A percentile compares a stretch with the other conserved stretches of the same genome.
Conservation (phyloP, 2,888 invertebrate species). For the Idaea dimidiata region DNA sequence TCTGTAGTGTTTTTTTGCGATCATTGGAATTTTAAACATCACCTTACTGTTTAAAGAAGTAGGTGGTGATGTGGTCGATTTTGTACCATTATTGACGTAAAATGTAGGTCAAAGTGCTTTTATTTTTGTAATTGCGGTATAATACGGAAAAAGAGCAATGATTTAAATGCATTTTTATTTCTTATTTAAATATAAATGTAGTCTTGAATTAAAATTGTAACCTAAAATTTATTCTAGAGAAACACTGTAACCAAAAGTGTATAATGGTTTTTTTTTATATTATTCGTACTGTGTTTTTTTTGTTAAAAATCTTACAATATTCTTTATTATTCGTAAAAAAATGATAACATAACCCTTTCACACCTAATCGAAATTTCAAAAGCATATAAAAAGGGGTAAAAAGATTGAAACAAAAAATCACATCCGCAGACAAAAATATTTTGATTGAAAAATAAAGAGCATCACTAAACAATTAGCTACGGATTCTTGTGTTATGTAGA, state of each 20-base stretch:
- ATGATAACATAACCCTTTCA: slow-evolving; percentile 54
- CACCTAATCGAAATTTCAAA: slow-evolving; percentile 70
- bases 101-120: neutral
- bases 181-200: neutral
- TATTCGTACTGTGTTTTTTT: neutral
- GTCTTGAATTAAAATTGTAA: neutral
- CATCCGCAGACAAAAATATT: slow-evolving; percentile 69
- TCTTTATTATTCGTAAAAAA: neutral
- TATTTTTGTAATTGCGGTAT: neutral
- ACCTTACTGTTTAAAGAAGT: neutral
- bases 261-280: neutral
- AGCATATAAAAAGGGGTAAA: slow-evolving; percentile 46
- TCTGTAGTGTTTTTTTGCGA: neutral
- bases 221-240: neutral
- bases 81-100: neutral
- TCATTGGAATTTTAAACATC: neutral
- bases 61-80: neutral
- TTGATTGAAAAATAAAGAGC: slow-evolving; percentile 78
- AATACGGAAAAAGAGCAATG: neutral
- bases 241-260: neutral
- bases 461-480: slow-evolving; percentile 59
- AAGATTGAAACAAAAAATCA: slow-evolving; percentile 44
- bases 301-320: neutral
- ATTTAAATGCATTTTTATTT: neutral
- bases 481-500: slow-evolving; percentile 41